Base-by-base conservation (phyloP, 2,888 invertebrate genomes). In the Achlya flavicornis region DNA sequence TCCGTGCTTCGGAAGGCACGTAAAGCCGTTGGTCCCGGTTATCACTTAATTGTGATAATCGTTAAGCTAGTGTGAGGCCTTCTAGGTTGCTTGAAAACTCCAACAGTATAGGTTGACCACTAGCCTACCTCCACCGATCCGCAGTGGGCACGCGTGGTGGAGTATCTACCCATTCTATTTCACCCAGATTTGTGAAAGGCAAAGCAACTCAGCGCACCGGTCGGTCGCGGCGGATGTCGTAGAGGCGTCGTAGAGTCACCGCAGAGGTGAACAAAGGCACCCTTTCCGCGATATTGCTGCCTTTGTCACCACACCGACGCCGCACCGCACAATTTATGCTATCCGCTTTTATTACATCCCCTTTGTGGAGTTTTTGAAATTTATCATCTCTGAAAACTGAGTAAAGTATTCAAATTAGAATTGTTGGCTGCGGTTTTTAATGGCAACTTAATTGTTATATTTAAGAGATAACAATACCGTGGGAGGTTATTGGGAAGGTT, bases 211-310 rank as follows among this genome's bases (percentile, higher is more conserved):
- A 14, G 14, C 43, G 12, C 53, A 19, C 16, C 16, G 53, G 19
- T 19, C 53, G 46, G 46, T 3, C 53, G 53, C 53, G 16, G 3
- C 48, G 53, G 53, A 53, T 53, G 53, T 53, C 53, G 53, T 19
- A 53, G 19, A 19, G 19, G 7, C 14, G 14, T 43, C 48, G 48
- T n/a, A n/a, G 48, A n/a, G 5, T 10, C 48, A 48, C 70, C 63
- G 65, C 67, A 67, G 48, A 62, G 46, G 46, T 48, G 62, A 60
- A 62, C 64, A 64, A 64, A 58, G 62, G 3, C 53, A 53, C 35
- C 59, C 59, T 46, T 46, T n/a, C 43, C 35, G 26, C 60, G 41
- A 41, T 41, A 19, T 35, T 16, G 26, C 41, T 26, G 41, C 19
- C 41, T 60, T 60, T 60, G 60, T 60, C 60, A 43, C n/a, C 60